A percentile compares a stretch with the other conserved stretches of the same genome.
Conservation (phyloP, 2,113 vertebrate species). For the Larimichthys crocea region DNA sequence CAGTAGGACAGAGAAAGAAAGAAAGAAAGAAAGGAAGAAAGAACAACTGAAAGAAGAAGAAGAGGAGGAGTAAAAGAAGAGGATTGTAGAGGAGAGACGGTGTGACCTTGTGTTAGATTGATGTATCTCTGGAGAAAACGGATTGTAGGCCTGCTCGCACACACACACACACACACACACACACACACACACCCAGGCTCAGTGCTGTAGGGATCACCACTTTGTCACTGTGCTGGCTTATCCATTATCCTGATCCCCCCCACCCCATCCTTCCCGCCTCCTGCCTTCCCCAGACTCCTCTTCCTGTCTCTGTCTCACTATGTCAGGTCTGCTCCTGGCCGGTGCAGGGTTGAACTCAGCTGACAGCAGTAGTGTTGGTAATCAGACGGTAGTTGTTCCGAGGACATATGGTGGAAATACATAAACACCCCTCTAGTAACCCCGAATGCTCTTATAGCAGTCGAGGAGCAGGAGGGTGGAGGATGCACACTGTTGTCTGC, state of each 20-base stretch:
- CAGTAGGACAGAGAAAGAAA: background rate
- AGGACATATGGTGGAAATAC: constrained; percentile 47
- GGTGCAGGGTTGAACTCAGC: constrained; percentile 38
- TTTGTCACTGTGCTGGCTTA: constrained; percentile 71
- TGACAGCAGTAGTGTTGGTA: constrained; percentile 57
- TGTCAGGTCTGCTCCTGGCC: constrained; percentile 55
- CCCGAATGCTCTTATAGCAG: background rate
- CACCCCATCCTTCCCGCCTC: constrained; percentile 14
- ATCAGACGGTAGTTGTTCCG: constrained; percentile 52
- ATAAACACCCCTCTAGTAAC: constrained; percentile 22
- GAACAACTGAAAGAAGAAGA: constrained; percentile 24
- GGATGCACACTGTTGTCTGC: background rate
- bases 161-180: constrained; percentile 7
- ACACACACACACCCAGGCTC: constrained; percentile 9
- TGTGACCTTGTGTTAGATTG: constrained; percentile 79
- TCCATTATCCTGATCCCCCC: constrained; percentile 63
- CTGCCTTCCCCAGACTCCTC: constrained; percentile 31
- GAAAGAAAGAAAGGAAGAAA: background rate
- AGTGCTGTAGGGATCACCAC: constrained; percentile 64
- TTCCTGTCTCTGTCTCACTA: constrained; percentile 36
- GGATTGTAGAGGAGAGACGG: constrained; percentile 47
- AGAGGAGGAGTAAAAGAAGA: constrained; percentile 32
- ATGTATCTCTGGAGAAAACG: constrained; percentile 75
- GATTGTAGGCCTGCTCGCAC: constrained; percentile 48
- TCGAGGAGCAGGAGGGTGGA: background rate